Conservation (phyloP, 2,797 vertebrate genomes). For the Rhabdophis nuchalis region DNA sequence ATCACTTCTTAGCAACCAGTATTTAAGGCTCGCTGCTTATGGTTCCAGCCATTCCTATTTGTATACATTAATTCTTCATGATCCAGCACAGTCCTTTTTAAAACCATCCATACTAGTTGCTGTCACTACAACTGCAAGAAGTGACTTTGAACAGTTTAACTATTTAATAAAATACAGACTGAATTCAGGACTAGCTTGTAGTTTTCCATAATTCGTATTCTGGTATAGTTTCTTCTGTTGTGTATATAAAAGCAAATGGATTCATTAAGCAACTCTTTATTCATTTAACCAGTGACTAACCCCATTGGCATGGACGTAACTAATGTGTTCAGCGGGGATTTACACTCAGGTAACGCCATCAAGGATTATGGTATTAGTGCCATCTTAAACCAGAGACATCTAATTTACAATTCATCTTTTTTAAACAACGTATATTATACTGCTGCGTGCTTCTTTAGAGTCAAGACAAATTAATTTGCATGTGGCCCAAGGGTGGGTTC, state of each 20-base stretch:
- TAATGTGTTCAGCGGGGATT: neutral
- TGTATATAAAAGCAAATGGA: neutral
- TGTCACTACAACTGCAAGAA: neutral
- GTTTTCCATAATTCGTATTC: neutral
- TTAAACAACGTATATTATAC: neutral
- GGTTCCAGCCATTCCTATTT: neutral
- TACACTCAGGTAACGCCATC: neutral
- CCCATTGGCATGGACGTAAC: neutral
- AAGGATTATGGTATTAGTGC: neutral
- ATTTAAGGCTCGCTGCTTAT: neutral
- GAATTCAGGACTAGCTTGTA: neutral
- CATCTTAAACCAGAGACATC: neutral
- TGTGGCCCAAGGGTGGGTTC: too few species aligned
- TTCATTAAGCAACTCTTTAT: neutral
- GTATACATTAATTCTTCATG: neutral
- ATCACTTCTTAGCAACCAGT: neutral
- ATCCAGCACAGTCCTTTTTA: neutral
- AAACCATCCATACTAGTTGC: neutral
- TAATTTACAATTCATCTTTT: neutral
- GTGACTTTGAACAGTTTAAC: neutral
- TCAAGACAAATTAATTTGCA: neutral
- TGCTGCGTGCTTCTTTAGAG: neutral
- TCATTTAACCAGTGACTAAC: neutral
- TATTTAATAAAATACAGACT: neutral
- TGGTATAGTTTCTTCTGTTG: neutral